phyloP scores from a whole-genome alignment of 2,888 invertebrate species.

The Ochropleura leucogaster region DNA sequence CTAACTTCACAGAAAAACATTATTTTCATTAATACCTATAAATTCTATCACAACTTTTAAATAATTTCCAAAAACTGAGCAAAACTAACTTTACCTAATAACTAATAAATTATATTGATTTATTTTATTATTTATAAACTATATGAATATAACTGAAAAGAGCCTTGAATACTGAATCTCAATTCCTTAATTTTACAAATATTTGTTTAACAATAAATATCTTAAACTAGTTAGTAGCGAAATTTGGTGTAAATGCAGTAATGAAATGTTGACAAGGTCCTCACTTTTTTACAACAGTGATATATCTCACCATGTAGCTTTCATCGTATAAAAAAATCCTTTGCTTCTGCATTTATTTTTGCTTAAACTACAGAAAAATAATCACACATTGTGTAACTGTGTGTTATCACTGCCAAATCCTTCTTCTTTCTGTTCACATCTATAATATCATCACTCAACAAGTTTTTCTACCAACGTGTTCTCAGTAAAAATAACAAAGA shows the following conservation, averaged over 20 bases:
- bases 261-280: slow-evolving; percentile 41
- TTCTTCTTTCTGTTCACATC: not conserved
- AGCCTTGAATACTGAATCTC: slow-evolving; percentile 57
- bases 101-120: slow-evolving; percentile 54
- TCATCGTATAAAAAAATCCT: not conserved
- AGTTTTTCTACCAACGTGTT: not conserved
- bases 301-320: not conserved
- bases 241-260: slow-evolving; percentile 66
- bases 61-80: slow-evolving; percentile 62
- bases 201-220: slow-evolving; percentile 61
- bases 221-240: slow-evolving; percentile 66
- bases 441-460: not conserved
- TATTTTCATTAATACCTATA: slow-evolving; percentile 50
- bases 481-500: not conserved
- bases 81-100: slow-evolving; percentile 58
- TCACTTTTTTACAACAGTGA: slow-evolving; percentile 1
- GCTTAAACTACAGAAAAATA: not conserved
- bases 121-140: slow-evolving; percentile 59
- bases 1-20: slow-evolving; percentile 35
- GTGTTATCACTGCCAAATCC: not conserved
- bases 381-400: not conserved
- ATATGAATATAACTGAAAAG: slow-evolving; percentile 61
- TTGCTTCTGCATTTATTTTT: not conserved
- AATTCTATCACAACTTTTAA: slow-evolving; percentile 62
- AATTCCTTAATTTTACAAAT: slow-evolving; percentile 65